Conservation (phyloP, 2,888 invertebrate species). For the Cheilosia pagana region DNA sequence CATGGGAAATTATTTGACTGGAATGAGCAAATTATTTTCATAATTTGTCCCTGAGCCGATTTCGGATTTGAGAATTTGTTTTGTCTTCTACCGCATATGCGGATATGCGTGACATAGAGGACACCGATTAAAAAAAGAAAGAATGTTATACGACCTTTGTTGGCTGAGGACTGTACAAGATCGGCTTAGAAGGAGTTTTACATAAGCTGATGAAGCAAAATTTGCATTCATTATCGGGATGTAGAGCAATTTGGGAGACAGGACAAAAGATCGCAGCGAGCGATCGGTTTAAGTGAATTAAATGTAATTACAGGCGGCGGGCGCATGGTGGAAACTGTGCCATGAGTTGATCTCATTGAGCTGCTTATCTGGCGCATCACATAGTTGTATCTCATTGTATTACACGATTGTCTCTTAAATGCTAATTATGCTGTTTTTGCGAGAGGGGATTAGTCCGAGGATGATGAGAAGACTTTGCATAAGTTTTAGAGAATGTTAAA, state of each 20-base stretch:
- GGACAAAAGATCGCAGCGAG: conserved; percentile 14
- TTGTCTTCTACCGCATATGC: conserved; percentile 5
- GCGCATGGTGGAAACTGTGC: not conserved
- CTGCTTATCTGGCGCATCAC: conserved; percentile 50
- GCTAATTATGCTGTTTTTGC: not conserved
- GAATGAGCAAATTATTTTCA: conserved; percentile 69
- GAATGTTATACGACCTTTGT: not conserved
- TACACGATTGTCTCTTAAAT: conserved; percentile 1
- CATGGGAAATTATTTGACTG: conserved; percentile 67
- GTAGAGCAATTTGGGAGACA: conserved; percentile 30
- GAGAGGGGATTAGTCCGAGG: not conserved
- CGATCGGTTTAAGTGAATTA: conserved; percentile 68
- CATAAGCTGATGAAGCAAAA: conserved; percentile 67
- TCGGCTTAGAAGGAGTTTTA: conserved; percentile 56
- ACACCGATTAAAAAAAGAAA: conserved; percentile 32
- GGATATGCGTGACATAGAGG: conserved; percentile 22
- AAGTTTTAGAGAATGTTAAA: not conserved
- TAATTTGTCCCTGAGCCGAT: conserved; percentile 64
- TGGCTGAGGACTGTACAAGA: conserved; percentile 14
- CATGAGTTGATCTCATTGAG: conserved; percentile 13
- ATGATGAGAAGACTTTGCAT: not conserved
- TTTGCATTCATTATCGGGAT: conserved; percentile 69
- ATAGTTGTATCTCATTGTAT: not conserved
- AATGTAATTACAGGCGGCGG: conserved; percentile 12
- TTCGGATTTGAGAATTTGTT: conserved; percentile 11